Evolutionary conservation across 2,113 vertebrate genomes (phyloP).

Genomic region (Tetrao urogallus): DNA sequence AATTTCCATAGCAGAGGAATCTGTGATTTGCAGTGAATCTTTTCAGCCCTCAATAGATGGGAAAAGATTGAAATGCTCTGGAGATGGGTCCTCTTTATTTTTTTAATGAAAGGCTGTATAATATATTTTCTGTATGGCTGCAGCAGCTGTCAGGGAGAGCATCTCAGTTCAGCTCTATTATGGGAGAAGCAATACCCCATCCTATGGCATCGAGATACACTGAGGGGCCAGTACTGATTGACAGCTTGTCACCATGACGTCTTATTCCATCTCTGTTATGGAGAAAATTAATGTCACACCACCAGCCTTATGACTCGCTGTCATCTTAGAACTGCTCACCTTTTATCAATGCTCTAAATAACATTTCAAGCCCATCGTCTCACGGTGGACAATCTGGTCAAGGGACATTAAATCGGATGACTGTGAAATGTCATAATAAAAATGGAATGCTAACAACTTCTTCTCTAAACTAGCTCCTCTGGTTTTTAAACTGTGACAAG

Average conservation of each 20-base stretch:
- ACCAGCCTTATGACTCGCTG: conserved; percentile 94
- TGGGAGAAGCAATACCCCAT: conserved; percentile 84
- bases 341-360: conserved; percentile 97
- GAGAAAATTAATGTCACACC: conserved; percentile 97
- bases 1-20: conserved; percentile 88
- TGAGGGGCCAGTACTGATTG: conserved; percentile 87
- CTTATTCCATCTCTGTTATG: conserved; percentile 97
- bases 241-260: conserved; percentile 96
- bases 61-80: conserved; percentile 86
- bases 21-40: conserved; percentile 84
- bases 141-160: conserved; percentile 88
- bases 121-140: conserved; percentile 90
- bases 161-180: conserved; percentile 87
- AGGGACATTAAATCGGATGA: conserved; percentile 94
- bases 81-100: conserved; percentile 90
- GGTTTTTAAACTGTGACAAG: conserved; percentile 91
- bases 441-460: conserved; percentile 93
- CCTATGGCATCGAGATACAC: conserved; percentile 83
- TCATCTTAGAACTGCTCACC: conserved; percentile 95
- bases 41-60: conserved; percentile 87
- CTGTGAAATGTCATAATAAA: conserved; percentile 94
- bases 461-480: conserved; percentile 84
- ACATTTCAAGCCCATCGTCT: conserved; percentile 94
- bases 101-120: conserved; percentile 93
- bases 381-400: conserved; percentile 91